Evolutionary conservation across 2,797 vertebrate genomes (phyloP), one percentile per base, ranked within the genome.

Genomic region (Argyrosomus regius): DNA sequence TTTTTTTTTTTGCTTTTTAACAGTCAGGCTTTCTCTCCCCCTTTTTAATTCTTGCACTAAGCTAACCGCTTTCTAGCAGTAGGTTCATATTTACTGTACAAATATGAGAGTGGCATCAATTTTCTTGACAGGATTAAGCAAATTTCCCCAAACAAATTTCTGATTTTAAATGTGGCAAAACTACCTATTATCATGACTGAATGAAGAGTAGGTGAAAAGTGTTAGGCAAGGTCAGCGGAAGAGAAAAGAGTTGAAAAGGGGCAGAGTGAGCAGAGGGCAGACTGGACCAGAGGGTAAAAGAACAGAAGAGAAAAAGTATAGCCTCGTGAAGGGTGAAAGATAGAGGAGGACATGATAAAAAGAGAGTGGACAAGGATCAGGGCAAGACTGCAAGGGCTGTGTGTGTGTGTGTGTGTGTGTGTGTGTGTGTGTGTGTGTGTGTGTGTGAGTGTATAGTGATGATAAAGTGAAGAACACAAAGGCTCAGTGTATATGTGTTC

Each of bases 331-430:
- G 71, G 79, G 53, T 72, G 78, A 84, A 61, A 70, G 65, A 86
- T 46, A n/a, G 49, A 82, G 83, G 59, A 82, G 58, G 76, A 75
- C 70, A 69, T 67, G 74, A 85, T 84, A 65, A 85, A 89, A 84
- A 59, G 20, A 70, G 17, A 52, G 22, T 3, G 59, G 62, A 35
- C 54, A 65, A 60, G 24, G 77, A 83, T 63, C 62, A 80, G 31
- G 58, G 70, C 26, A 50, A 69, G 63, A 73, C 76, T 57, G 22
- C 16, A 63, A 66, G 67, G 52, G 22, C 16, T 49, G 50, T 22
- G 18, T 65, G 24, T 75, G 71, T 64, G 56, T 67, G 4, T 62
- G 28, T 22, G 41, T 52, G 53, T 59, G n/a, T 45, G n/a, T 56
- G 22, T 22, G 22, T 49, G 50, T 26, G 18, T 65, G 31, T 75